A percentile compares a stretch with the other conserved stretches of the same genome.
phyloP scores from a whole-genome alignment of 2,113 vertebrate genomes.

The Nettapus auritus region DNA sequence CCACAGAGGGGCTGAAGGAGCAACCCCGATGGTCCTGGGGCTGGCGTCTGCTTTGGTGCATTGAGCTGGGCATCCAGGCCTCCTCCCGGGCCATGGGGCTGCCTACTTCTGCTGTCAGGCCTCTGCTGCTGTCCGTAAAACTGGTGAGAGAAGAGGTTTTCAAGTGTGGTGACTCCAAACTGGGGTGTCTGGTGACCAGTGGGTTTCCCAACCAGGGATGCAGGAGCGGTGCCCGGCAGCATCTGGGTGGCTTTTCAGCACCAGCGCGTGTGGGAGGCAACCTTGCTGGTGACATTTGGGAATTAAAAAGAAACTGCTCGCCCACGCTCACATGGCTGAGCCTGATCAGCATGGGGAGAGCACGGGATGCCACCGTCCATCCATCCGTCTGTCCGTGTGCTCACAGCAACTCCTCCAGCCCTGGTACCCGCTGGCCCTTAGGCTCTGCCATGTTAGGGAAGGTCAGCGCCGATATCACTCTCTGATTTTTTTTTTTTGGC shows the following conservation, averaged over 20 bases:
- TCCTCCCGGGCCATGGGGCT: not conserved
- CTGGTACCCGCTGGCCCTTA: fast-evolving
- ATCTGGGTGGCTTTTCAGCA: fast-evolving
- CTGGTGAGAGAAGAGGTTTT: not conserved
- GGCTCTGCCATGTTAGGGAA: not conserved
- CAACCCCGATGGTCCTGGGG: not conserved
- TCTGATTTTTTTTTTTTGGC: not conserved
- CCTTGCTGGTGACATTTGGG: not conserved
- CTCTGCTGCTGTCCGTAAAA: not conserved
- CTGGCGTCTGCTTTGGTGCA: not conserved
- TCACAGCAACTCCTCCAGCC: fast-evolving
- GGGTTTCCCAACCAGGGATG: not conserved
- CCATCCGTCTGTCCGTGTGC: fast-evolving
- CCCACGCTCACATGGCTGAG: fast-evolving
- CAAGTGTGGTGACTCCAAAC: not conserved
- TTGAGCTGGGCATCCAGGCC: too few species aligned
- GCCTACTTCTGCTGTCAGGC: not conserved
- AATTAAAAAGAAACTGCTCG: not conserved
- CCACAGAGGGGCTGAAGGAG: fast-evolving
- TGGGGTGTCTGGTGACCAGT: not conserved
- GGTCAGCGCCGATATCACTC: fast-evolving
- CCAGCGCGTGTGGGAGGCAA: fast-evolving
- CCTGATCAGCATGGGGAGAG: fast-evolving
- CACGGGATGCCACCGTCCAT: fast-evolving
- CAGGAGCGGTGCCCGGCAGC: not conserved